Evolutionary conservation across 2,888 invertebrate genomes (phyloP), one percentile per base, ranked within the genome.

Genomic region (Cheilosia vernalis): DNA sequence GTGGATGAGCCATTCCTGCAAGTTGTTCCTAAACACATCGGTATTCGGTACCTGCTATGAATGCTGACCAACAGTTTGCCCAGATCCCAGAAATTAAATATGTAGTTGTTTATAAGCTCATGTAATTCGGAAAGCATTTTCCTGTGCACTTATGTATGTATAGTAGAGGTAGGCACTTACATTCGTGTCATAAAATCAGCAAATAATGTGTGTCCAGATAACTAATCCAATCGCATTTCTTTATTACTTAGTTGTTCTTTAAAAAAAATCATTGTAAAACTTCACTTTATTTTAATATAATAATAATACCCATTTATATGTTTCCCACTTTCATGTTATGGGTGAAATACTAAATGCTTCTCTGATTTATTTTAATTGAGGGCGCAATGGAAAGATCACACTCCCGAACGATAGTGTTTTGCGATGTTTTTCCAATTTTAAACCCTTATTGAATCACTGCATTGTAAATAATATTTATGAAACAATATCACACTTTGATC

Each of bases 1-100:
- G 40, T 61, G 51, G 33, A 53, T 40, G 72, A 40, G 61, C 72
- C 72, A 72, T 51, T 72, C 72, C 72, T 72, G 61, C 60, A 72
- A 53, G 60, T 72, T 72, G 49, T 72, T 51, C 15, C 5, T 15
- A 61, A 53, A 53, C 42, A 17, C 60, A 53, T 24, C 9, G 10
- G 21, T 13, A 51, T 9, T 13, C 19, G 5, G 15, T 53, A 17
- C 9, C 17, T 44, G 44, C 30, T 30, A 72, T 27, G 19, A 61
- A 72, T 19, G 58, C 44, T 24, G 21, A 47, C n/a, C 37, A 49
- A 70, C 58, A 37, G 30, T 30, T 30, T 2, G 55, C n/a, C 56
- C 21, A 55, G 10, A 4, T 19, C 19, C 17, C 47, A 10, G 47
- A 47, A 47, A 47, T 10, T 4, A 47, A 9, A 10, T 19, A 42